Conservation (phyloP, 2,797 vertebrate genomes). For the Oreochromis mossambicus region DNA sequence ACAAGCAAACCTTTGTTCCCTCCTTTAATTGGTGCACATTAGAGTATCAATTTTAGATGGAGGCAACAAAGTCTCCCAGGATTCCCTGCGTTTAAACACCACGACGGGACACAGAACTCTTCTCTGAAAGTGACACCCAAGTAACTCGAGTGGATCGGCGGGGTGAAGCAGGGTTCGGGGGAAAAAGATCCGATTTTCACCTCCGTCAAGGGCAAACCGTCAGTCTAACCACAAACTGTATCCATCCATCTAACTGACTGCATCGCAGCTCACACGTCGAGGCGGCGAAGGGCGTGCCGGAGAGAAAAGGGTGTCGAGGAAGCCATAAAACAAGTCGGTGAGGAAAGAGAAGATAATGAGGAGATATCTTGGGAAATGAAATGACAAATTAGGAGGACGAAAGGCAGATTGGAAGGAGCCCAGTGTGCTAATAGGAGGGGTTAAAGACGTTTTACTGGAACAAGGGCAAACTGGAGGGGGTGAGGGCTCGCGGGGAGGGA, state of each 20-base stretch:
- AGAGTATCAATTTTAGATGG: background rate
- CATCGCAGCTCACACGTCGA: background rate
- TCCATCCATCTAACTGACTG: conserved; percentile 27
- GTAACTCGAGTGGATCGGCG: conserved; percentile 12
- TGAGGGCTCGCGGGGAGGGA: background rate
- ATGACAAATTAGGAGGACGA: conserved; percentile 53
- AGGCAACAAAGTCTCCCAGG: background rate
- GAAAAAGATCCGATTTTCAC: conserved; percentile 21
- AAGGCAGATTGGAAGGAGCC: conserved; percentile 40
- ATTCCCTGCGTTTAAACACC: background rate
- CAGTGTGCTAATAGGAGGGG: conserved; percentile 46
- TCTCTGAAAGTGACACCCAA: conserved; percentile 24
- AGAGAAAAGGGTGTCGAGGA: conserved; percentile 26
- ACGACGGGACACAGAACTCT: background rate
- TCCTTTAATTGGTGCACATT: background rate
- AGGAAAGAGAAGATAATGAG: conserved; percentile 42
- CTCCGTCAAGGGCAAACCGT: conserved; percentile 35
- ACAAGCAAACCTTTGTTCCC: background rate
- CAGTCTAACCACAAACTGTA: conserved; percentile 22
- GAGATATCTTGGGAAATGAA: conserved; percentile 54
- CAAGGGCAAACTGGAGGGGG: conserved; percentile 44
- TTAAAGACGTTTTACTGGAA: conserved; percentile 52
- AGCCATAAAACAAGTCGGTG: conserved; percentile 23
- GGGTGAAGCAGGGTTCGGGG: conserved; percentile 24
- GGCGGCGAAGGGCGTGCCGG: conserved; percentile 4